These are phyloP conservation scores for Erynnis tages DNA, from an alignment of 2,888 invertebrate genomes.

Conservation along the genomic window DNA sequence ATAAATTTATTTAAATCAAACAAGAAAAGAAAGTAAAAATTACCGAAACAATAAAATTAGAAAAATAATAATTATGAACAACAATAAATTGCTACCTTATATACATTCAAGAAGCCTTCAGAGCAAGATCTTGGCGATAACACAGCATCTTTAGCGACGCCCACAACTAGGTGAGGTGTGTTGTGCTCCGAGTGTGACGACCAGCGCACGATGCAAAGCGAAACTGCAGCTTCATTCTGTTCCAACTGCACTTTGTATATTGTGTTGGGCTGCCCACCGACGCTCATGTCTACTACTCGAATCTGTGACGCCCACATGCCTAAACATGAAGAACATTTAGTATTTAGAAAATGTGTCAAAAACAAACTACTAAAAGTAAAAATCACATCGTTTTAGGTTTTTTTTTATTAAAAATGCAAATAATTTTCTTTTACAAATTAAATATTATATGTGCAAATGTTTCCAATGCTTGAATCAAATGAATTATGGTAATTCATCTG, in stretches of 20 bases:
- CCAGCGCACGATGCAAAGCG: slow-evolving; percentile 92
- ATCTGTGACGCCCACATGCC: slow-evolving; percentile 98
- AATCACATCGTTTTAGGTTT: no score
- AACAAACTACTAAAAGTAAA: no score
- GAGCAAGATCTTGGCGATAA: slow-evolving; percentile 92
- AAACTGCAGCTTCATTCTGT: slow-evolving; percentile 98
- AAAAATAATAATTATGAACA: no score
- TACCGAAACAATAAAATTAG: not conserved
- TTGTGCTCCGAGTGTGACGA: slow-evolving; percentile 73
- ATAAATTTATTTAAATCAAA: no score
- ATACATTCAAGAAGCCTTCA: slow-evolving; percentile 93
- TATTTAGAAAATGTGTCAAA: no score
- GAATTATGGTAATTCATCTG: slow-evolving; percentile 64
- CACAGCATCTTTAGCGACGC: slow-evolving; percentile 94
- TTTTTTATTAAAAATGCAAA: no score
- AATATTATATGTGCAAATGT: slow-evolving; percentile 41
- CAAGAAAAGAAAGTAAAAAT: no score
- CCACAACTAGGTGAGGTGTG: slow-evolving; percentile 87
- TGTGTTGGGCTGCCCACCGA: slow-evolving; percentile 84
- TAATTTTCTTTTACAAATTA: not conserved
- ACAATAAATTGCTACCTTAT: no score
- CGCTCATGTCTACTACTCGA: slow-evolving; percentile 92
- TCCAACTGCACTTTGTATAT: slow-evolving; percentile 90
- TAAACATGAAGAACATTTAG: slow-evolving; percentile 31
- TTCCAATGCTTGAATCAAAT: slow-evolving; percentile 77